phyloP scores from a whole-genome alignment of 2,113 vertebrate species.

The Apteryx owenii region DNA sequence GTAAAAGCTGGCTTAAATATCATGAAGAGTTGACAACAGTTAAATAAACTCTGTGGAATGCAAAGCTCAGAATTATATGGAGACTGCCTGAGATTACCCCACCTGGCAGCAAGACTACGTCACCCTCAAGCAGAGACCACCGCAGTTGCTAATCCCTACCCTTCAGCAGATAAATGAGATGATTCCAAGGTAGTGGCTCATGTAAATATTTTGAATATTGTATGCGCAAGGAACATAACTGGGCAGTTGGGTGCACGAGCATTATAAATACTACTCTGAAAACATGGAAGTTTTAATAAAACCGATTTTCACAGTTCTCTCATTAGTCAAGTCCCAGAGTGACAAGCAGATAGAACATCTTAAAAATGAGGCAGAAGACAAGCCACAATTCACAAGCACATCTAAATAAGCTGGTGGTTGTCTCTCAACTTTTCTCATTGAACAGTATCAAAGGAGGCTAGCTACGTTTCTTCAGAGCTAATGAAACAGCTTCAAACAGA shows the following conservation, averaged over 20 bases:
- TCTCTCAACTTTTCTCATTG: background rate
- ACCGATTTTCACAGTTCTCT: background rate
- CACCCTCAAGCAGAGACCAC: background rate
- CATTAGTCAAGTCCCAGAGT: background rate
- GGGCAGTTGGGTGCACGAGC: background rate
- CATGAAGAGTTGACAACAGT: background rate
- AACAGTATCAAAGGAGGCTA: background rate
- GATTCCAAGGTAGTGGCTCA: background rate
- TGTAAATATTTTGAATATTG: background rate
- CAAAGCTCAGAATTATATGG: background rate
- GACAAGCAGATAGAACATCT: rapidly evolving
- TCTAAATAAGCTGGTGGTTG: background rate
- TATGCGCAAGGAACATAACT: background rate
- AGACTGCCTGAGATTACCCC: background rate
- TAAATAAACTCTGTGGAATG: background rate
- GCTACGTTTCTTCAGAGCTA: background rate
- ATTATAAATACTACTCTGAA: background rate
- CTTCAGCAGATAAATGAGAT: background rate
- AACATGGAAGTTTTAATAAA: background rate
- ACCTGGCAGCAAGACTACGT: background rate
- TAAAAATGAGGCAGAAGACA: background rate
- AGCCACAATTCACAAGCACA: background rate
- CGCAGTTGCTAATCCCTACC: rapidly evolving
- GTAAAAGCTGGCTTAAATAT: background rate
- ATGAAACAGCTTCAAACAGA: background rate